phyloP scores from a whole-genome alignment of 2,888 invertebrate species.

The Hipparchia semele region DNA sequence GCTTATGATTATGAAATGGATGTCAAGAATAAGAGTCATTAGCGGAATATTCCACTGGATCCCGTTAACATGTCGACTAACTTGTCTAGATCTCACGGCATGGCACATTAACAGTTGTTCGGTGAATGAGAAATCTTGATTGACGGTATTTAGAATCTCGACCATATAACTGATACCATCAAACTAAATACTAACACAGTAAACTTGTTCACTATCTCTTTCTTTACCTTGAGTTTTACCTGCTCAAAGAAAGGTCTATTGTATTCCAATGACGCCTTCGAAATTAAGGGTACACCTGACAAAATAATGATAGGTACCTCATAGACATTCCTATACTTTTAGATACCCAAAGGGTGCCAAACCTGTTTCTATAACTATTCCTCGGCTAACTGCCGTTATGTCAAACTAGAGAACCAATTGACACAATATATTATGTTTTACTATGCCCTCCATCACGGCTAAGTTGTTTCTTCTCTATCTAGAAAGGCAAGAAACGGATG shows the following conservation, averaged over 20 bases:
- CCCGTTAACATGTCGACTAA: conserved; percentile 32
- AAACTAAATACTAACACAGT: conserved; percentile 16
- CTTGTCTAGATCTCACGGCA: conserved; percentile 35
- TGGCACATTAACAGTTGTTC: conserved; percentile 10
- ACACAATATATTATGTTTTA: too few species aligned
- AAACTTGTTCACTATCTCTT: not conserved
- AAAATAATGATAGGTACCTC: too few species aligned
- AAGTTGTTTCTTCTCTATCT: too few species aligned
- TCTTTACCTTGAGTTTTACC: not conserved
- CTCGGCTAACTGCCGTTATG: too few species aligned
- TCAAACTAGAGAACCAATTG: too few species aligned
- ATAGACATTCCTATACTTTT: too few species aligned
- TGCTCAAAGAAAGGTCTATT: not conserved
- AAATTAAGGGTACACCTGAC: too few species aligned
- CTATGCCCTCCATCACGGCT: too few species aligned
- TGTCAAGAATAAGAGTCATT: conserved; percentile 6
- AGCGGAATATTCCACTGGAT: conserved; percentile 30
- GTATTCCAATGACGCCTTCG: not conserved
- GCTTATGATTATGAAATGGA: not conserved
- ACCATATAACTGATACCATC: conserved; percentile 6
- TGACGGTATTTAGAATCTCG: conserved; percentile 19
- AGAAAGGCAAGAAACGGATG: too few species aligned
- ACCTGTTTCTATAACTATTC: too few species aligned
- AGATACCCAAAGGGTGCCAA: too few species aligned
- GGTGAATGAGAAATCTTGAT: conserved; percentile 22